Evolutionary conservation across 2,888 invertebrate species (phyloP).

Genomic region (Diarsia rubi): DNA sequence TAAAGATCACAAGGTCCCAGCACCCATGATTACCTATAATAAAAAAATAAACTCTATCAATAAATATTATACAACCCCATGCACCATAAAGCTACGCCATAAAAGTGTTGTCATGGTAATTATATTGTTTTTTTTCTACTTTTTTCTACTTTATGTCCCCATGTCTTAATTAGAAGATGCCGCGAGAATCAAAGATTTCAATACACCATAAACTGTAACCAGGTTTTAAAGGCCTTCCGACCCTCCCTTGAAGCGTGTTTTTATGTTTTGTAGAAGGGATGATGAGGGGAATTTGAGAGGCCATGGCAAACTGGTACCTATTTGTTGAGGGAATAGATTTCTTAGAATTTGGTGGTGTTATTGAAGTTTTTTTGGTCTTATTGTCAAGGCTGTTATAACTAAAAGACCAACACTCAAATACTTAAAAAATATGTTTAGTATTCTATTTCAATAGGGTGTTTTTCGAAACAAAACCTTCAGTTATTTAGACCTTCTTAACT

Average conservation of each 20-base stretch:
- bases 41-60: constrained; percentile 53
- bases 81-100: constrained; percentile 54
- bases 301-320: constrained; percentile 28
- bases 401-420: not conserved
- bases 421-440: not conserved
- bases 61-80: constrained; percentile 49
- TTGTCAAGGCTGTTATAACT: constrained; percentile 13
- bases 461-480: too few relatives aligned
- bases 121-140: constrained; percentile 56
- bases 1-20: too few relatives aligned
- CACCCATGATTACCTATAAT: constrained; percentile 40
- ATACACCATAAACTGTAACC: constrained; percentile 58
- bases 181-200: constrained; percentile 69
- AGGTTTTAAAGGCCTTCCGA: constrained; percentile 36
- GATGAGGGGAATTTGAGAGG: not conserved
- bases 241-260: not conserved
- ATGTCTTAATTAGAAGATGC: constrained; percentile 71
- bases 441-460: not conserved
- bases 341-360: constrained; percentile 59
- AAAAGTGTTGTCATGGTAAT: constrained; percentile 73
- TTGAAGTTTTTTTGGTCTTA: constrained; percentile 1
- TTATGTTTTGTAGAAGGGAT: not conserved
- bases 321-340: constrained; percentile 47
- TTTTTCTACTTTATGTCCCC: constrained; percentile 56
- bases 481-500: too few relatives aligned